Percentiles rank a stretch among this genome's conserved stretches.
These are phyloP conservation scores for Caracal caracal DNA, from an alignment of 2,113 vertebrate species.

Conservation along the genomic window DNA sequence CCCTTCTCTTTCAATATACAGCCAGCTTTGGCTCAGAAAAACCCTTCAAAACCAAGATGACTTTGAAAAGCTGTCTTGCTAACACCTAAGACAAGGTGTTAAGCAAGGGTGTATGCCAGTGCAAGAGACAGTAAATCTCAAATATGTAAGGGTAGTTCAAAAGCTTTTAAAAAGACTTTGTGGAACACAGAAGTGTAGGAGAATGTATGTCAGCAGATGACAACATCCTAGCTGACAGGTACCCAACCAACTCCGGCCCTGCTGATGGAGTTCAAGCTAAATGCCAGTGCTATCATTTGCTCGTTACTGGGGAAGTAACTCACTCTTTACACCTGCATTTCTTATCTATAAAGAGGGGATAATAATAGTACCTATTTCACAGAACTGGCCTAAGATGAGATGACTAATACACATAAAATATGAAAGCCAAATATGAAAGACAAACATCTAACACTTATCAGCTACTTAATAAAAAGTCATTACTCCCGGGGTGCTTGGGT, in stretches of 20 bases:
- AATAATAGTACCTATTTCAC: not conserved
- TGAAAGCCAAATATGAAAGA: not conserved
- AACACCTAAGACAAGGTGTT: conserved; percentile 1
- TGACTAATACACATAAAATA: not conserved
- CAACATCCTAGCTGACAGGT: not conserved
- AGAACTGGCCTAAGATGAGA: not conserved
- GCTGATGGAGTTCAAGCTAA: not conserved
- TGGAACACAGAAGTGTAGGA: not conserved
- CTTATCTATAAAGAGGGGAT: not conserved
- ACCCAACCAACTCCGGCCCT: not conserved
- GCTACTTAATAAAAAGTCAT: not conserved
- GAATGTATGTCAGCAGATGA: not conserved
- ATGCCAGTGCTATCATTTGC: not conserved
- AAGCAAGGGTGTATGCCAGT: not conserved
- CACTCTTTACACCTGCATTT: not conserved
- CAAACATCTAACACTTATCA: not conserved
- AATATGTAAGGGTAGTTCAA: not conserved
- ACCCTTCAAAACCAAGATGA: not conserved
- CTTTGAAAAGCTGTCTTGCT: conserved; percentile 42
- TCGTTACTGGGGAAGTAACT: not conserved
- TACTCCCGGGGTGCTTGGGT: not conserved
- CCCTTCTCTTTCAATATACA: not conserved
- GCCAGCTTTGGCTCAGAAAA: not conserved
- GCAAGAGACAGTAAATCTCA: not conserved
- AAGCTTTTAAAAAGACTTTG: conserved; percentile 10